Base-by-base conservation (phyloP, 2,797 vertebrate species). In the Rousettus madagascariensis region DNA sequence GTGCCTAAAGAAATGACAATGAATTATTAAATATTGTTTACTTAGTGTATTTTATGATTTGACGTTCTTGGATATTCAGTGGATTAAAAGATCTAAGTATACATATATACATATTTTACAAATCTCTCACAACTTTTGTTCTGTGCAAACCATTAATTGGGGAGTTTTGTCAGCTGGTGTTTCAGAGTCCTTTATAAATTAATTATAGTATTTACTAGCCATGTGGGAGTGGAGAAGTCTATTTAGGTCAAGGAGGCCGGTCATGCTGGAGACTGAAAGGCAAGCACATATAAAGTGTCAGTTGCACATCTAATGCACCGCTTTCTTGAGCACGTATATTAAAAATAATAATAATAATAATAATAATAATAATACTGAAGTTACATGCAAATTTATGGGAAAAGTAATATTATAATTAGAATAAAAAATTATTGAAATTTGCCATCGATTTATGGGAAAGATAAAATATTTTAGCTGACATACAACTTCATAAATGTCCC, bases 101-200 rank as follows among this genome's bases (percentile, higher is more conserved):
- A 61, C 8, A 17, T 20, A 8, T 46, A 16, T 61, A 66, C 5
- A 38, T 26, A 66, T 24, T 83, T 94, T n/a, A 57, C 10, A 86
- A 75, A 69, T 85, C 46, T 86, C 85, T 57, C 69, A 36, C 46
- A 92, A 51, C 16, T 78, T 88, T 89, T n/a, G 30, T 95, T 96
- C 46, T 49, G 41, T 65, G 68, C 46, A 74, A 85, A 88, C 80
- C 59, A 74, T n/a, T 95, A 82, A 78, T 90, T 75, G 85, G 94
- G 90, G 65, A 59, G 41, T 90, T 93, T 96, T 92, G 26, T 82
- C 95, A 96, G 85, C 87, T 97, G 94, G 92, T 96, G 59, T 96
- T 91, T 94, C 95, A 95, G 90, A 95, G 95, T 89, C 88, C 82
- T 95, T 97, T 95, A 92, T 95, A 95, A 97, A 97, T 97, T 97